phyloP scores from a whole-genome alignment of 1,140 invertebrate species.

The Macrocentrus cingulum region DNA sequence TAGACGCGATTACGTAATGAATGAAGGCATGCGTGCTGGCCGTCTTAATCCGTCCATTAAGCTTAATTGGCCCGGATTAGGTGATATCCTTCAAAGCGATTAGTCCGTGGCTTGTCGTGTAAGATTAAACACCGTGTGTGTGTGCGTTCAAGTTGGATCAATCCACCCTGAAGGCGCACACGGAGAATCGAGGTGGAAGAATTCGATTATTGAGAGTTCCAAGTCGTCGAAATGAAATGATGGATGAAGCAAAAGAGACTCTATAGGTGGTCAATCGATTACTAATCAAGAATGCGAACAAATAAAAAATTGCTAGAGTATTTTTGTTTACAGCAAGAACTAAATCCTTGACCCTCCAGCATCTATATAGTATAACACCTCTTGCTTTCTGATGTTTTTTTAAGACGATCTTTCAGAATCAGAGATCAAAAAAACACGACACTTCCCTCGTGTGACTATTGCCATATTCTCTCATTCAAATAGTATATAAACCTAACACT shows the following conservation, averaged over 20 bases:
- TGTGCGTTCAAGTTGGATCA: conserved; percentile 1
- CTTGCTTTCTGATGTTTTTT: no score
- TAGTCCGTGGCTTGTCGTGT: not conserved
- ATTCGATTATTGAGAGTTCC: conserved; percentile 30
- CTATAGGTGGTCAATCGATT: conserved; percentile 32
- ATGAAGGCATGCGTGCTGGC: conserved; percentile 41
- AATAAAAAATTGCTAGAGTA: no score
- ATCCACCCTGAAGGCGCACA: not conserved
- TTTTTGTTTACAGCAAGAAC: no score
- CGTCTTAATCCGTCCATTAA: conserved; percentile 45
- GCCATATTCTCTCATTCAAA: no score
- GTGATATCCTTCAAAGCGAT: conserved; percentile 37
- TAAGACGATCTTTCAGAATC: no score
- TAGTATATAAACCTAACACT: no score
- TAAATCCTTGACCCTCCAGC: no score
- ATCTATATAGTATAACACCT: no score
- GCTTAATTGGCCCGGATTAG: conserved; percentile 46
- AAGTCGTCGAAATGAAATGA: conserved; percentile 31
- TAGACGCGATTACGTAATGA: conserved; percentile 38
- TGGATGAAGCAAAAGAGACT: conserved; percentile 23
- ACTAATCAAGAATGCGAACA: conserved; percentile 1
- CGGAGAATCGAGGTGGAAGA: conserved; percentile 11
- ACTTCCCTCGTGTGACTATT: no score
- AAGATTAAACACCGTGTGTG: no score
- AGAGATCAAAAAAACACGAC: no score